Conservation (phyloP, 2,113 vertebrate species). For the rat (Rattus norvegicus) region GRCr8 NC_086019.1:18629501-18630000, state of each 20-base stretch:
- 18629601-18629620: not conserved
- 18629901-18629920: constrained; percentile 45
- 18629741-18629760: not conserved
- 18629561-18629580: constrained; percentile 46
- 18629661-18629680: constrained; percentile 40
- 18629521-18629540: not conserved
- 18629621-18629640: not conserved
- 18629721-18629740: not conserved
- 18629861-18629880: constrained; percentile 33
- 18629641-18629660: constrained; percentile 52
- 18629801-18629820: not conserved
- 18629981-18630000: constrained; percentile 76
- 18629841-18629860: constrained; percentile 41
- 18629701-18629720: not conserved
- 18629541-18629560: constrained; percentile 12
- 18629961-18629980: constrained; percentile 66
- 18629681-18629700: not conserved
- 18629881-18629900: constrained; percentile 33
- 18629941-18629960: constrained; percentile 78
- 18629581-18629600: not conserved
- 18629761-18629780: not conserved
- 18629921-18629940: constrained; percentile 66
- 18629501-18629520: not conserved
- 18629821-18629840: not conserved
- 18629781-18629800: not conserved